phyloP scores from a whole-genome alignment of 2,113 vertebrate genomes.

The Chamaetylas fuelleborni region DNA sequence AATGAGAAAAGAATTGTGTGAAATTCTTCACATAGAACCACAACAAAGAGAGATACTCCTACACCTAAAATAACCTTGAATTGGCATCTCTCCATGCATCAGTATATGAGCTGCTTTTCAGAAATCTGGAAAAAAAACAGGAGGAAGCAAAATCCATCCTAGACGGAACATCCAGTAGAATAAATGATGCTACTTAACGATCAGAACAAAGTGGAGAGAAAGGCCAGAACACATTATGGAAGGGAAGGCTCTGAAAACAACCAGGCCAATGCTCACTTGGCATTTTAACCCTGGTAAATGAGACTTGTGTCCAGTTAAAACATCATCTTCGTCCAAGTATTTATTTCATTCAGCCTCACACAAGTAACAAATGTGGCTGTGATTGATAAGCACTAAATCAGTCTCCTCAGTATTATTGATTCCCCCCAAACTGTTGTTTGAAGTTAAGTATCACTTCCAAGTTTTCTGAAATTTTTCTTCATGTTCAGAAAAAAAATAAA shows the following conservation, averaged over 20 bases:
- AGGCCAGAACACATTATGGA: not conserved
- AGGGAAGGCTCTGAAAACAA: not conserved
- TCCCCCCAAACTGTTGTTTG: rapidly evolving
- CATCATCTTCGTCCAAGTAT: not conserved
- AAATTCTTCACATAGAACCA: not conserved
- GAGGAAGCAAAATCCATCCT: not conserved
- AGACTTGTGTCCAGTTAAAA: not conserved
- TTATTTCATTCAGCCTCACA: not conserved
- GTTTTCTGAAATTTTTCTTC: not conserved
- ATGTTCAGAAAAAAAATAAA: not conserved
- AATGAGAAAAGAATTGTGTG: not conserved
- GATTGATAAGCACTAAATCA: not conserved
- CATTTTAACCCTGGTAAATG: not conserved
- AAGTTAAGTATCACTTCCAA: not conserved
- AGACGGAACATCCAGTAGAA: not conserved
- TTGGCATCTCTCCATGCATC: not conserved
- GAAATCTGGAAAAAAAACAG: not conserved
- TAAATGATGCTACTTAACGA: not conserved
- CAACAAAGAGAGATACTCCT: not conserved
- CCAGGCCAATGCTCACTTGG: rapidly evolving
- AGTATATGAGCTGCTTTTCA: not conserved
- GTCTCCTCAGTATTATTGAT: not conserved
- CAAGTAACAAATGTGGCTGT: not conserved
- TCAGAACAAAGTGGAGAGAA: not conserved
- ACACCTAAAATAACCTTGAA: not conserved